Conservation (phyloP, 2,797 vertebrate genomes). For the Lutjanus argentimaculatus region DNA sequence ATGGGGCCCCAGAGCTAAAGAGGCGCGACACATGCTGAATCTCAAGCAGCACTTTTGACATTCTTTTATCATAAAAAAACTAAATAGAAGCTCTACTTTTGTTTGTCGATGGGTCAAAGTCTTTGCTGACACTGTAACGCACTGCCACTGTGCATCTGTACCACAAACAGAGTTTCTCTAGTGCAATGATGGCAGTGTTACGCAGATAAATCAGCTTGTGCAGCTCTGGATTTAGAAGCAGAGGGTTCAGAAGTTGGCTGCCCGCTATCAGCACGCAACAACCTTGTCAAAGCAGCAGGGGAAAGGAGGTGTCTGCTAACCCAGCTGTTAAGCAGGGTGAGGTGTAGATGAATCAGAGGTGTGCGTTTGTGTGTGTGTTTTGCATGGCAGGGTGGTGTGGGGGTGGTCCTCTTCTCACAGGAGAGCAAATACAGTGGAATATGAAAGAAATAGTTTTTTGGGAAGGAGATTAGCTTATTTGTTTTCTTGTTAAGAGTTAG, state of each 20-base stretch:
- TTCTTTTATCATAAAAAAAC: background rate
- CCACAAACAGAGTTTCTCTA: background rate
- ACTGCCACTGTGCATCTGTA: background rate
- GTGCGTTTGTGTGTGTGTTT: slow-evolving; percentile 17
- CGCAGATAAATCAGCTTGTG: background rate
- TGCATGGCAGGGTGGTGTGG: background rate
- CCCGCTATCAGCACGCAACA: slow-evolving; percentile 50
- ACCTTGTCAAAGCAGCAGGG: slow-evolving; percentile 72
- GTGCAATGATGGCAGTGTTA: background rate
- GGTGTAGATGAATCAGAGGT: slow-evolving; percentile 48
- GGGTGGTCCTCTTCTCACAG: background rate
- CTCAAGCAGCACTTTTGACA: background rate
- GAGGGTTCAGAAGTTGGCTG: slow-evolving; percentile 47
- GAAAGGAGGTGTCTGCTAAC: slow-evolving; percentile 60
- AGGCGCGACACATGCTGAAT: background rate
- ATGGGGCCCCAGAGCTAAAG: slow-evolving; percentile 25
- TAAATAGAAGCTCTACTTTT: background rate
- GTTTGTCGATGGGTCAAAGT: background rate
- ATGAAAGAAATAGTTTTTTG: slow-evolving; percentile 1
- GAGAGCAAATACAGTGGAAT: background rate
- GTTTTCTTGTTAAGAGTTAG: background rate
- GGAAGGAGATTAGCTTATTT: background rate
- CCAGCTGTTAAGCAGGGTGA: slow-evolving; percentile 61
- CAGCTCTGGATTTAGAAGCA: slow-evolving; percentile 40
- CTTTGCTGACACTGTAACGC: background rate